Conservation (phyloP, 2,797 vertebrate genomes). For the Sparidentex hasta region DNA sequence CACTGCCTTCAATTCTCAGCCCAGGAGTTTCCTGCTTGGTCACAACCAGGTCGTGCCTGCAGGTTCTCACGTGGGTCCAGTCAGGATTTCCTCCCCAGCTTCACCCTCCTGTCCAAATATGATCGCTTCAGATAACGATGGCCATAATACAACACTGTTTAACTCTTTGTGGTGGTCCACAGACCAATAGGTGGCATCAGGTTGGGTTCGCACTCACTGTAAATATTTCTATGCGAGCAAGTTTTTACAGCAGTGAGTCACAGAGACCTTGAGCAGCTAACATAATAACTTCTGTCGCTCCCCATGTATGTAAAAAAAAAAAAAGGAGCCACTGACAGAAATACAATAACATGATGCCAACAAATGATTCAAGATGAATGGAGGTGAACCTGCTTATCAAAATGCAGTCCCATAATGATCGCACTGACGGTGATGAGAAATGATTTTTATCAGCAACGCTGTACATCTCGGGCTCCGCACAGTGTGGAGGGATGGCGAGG, state of each 20-base stretch:
- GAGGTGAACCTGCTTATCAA: not conserved
- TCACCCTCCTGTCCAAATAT: too few relatives aligned
- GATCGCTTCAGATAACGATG: too few relatives aligned
- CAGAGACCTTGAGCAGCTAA: not conserved
- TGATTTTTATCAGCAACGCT: not conserved
- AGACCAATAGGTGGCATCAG: too few relatives aligned
- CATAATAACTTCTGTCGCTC: conserved; percentile 15
- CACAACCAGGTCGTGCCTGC: too few relatives aligned
- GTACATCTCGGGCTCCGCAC: not conserved
- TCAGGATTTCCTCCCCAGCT: too few relatives aligned
- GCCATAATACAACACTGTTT: too few relatives aligned
- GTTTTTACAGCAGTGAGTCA: conserved; percentile 18
- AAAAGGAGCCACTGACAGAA: not conserved
- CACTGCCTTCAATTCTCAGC: too few relatives aligned
- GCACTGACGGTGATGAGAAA: not conserved
- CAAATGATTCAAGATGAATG: not conserved
- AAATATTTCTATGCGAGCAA: not conserved
- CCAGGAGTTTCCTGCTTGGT: too few relatives aligned
- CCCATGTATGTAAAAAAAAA: not conserved
- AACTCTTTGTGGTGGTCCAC: too few relatives aligned
- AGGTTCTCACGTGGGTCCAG: too few relatives aligned
- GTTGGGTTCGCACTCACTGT: not conserved
- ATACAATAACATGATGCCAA: not conserved
- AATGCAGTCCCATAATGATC: not conserved
- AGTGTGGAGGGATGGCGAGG: not conserved